These are phyloP conservation scores for Perdix hodgsoniae DNA, from an alignment of 2,797 vertebrate genomes.

Conservation along the genomic window DNA sequence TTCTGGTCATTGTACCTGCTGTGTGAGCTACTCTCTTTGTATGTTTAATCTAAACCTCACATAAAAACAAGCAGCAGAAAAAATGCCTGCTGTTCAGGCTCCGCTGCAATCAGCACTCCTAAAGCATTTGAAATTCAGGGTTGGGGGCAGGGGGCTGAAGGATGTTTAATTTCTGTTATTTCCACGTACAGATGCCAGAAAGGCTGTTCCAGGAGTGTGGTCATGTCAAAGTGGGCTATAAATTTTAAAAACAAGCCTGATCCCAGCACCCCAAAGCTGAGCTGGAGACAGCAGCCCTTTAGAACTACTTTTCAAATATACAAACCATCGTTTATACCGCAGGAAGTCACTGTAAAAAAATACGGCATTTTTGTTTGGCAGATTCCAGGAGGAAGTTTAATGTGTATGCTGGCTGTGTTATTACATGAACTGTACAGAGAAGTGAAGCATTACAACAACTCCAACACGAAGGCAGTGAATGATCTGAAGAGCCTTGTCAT, in stretches of 20 bases:
- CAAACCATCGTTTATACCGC: neutral
- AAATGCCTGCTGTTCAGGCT: neutral
- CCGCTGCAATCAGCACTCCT: constrained; percentile 14
- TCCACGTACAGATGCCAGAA: constrained; percentile 1
- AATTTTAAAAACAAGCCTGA: neutral
- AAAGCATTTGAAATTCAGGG: neutral
- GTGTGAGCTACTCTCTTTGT: neutral
- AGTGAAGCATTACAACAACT: neutral
- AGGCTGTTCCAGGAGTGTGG: neutral
- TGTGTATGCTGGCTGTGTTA: neutral
- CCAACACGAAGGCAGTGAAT: neutral
- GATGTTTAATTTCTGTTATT: constrained; percentile 22
- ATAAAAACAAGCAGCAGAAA: neutral
- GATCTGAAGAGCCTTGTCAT: neutral
- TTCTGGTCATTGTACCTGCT: neutral
- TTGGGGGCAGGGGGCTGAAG: fast-evolving
- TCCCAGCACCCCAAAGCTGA: neutral
- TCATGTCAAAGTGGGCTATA: neutral
- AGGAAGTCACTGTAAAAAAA: neutral
- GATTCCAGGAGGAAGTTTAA: neutral
- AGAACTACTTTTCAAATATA: neutral
- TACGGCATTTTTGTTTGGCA: neutral
- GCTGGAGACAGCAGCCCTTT: neutral
- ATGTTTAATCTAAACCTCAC: neutral
- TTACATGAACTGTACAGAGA: neutral